These are phyloP conservation scores for Salvelinus fontinalis DNA, from an alignment of 2,113 vertebrate genomes.

Conservation along the genomic window DNA sequence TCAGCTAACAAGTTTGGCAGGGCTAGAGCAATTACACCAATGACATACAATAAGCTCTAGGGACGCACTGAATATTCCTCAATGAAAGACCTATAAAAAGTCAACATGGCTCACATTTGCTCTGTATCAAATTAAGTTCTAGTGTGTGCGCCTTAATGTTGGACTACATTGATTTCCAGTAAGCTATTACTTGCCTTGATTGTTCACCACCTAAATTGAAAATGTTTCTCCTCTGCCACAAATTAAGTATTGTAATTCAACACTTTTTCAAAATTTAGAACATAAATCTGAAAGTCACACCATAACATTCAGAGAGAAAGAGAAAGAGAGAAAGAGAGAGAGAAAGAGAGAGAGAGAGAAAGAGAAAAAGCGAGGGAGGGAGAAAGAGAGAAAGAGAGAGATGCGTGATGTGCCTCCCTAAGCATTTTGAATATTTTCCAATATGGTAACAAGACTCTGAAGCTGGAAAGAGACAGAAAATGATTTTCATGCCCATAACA, in stretches of 20 bases:
- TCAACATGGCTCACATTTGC: too few species aligned
- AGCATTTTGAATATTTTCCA: not conserved
- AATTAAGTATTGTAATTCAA: not conserved
- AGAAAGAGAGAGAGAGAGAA: not conserved
- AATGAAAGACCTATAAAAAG: not conserved
- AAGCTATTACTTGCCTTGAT: not conserved
- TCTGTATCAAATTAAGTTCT: too few species aligned
- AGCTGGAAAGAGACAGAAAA: not conserved
- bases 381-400: not conserved
- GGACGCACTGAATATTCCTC: not conserved
- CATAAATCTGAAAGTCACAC: too few species aligned
- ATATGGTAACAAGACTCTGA: not conserved
- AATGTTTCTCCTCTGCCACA: not conserved
- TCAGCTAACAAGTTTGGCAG: too few species aligned
- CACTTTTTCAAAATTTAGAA: not conserved
- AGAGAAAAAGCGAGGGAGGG: too few species aligned
- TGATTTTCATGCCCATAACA: not conserved
- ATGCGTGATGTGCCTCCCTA: not conserved
- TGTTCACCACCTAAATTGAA: not conserved
- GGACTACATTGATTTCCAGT: not conserved
- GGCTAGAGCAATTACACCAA: too few species aligned
- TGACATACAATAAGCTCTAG: too few species aligned
- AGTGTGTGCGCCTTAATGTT: not conserved
- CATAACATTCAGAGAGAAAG: too few species aligned
- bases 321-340: not conserved